Evolutionary conservation across 2,797 vertebrate genomes (phyloP).

Genomic region (Hapalemur alaotrensis): DNA sequence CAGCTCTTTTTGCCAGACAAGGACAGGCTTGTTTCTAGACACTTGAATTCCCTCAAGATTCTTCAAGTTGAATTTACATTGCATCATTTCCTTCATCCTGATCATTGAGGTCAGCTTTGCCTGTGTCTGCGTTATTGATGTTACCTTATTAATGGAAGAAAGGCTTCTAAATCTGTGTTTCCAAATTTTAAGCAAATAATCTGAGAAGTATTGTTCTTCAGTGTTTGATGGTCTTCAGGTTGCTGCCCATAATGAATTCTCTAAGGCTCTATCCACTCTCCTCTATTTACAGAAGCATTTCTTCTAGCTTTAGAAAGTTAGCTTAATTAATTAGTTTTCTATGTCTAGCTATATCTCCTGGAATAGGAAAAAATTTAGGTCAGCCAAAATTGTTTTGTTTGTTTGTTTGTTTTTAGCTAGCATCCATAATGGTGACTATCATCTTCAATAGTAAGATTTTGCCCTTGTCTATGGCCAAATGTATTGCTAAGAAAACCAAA

Average conservation of each 20-base stretch:
- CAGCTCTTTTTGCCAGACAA: constrained; percentile 39
- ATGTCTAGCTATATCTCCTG: not conserved
- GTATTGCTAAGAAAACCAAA: constrained; percentile 21
- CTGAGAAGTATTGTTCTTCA: constrained; percentile 1
- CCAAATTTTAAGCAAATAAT: constrained; percentile 11
- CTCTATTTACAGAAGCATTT: constrained; percentile 5
- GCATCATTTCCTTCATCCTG: constrained; percentile 31
- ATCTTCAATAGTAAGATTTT: not conserved
- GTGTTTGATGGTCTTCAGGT: not conserved
- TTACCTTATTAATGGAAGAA: not conserved
- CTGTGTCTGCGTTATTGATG: not conserved
- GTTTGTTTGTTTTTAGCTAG: not conserved
- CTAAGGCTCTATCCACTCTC: not conserved
- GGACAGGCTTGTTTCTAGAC: constrained; percentile 23
- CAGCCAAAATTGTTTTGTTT: not conserved
- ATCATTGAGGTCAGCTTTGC: not conserved
- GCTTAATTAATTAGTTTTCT: not conserved
- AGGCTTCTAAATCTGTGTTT: not conserved
- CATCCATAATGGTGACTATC: not conserved
- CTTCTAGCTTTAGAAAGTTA: not conserved
- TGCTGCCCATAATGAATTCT: not conserved
- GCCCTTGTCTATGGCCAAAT: not conserved
- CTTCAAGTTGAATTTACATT: constrained; percentile 22
- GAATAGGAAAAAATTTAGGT: not conserved
- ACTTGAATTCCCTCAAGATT: constrained; percentile 30